A percentile compares a stretch with the other conserved stretches of the same genome.
These are phyloP conservation scores for Gadus macrocephalus DNA, from an alignment of 2,113 vertebrate species.

Conservation along the genomic window DNA sequence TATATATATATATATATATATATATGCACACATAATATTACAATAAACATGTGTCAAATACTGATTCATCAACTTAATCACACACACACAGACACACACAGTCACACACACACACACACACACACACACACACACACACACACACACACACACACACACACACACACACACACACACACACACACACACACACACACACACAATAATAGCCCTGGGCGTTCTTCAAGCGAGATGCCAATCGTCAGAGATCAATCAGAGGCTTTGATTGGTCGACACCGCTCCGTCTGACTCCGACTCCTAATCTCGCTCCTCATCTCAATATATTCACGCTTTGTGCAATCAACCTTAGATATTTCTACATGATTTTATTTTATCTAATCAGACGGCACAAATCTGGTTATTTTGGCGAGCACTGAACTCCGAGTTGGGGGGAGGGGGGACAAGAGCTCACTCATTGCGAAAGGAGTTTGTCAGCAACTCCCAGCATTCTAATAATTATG, in stretches of 20 bases:
- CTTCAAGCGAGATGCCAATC: no score
- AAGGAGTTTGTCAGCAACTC: constrained; percentile 37
- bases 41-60: no score
- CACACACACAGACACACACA: no score
- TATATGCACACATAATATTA: no score
- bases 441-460: constrained; percentile 22
- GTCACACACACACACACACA: no score
- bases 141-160: no score
- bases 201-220: no score
- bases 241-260: not conserved
- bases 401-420: not conserved
- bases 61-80: no score
- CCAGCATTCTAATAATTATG: constrained; percentile 30
- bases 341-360: constrained; percentile 16
- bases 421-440: constrained; percentile 27
- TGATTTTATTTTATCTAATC: not conserved
- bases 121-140: no score
- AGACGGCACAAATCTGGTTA: not conserved
- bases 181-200: no score
- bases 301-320: constrained; percentile 20
- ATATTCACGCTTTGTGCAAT: constrained; percentile 21
- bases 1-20: no score
- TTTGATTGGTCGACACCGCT: not conserved
- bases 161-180: no score
- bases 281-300: not conserved